phyloP scores from a whole-genome alignment of 1,140 invertebrate genomes.

The Pseudomyrmex concolor region DNA sequence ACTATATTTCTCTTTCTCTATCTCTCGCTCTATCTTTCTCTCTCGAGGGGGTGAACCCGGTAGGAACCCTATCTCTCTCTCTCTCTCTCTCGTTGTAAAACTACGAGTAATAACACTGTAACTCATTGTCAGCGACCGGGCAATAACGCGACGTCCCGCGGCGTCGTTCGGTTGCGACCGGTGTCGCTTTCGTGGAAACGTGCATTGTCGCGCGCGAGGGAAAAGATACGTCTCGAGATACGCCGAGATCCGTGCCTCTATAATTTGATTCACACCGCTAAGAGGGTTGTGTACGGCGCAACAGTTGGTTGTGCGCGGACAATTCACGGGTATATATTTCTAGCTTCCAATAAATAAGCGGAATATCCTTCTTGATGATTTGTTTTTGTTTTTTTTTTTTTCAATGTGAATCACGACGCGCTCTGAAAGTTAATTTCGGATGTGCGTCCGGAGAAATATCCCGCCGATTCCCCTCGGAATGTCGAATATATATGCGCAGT shows the following conservation, averaged over 20 bases:
- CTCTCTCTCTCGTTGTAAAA: slow-evolving; percentile 53
- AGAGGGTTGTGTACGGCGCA: too few relatives aligned
- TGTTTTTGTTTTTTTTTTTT: too few relatives aligned
- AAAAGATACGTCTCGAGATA: slow-evolving; percentile 9
- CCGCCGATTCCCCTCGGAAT: background rate
- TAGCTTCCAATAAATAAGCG: too few relatives aligned
- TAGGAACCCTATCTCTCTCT: slow-evolving; percentile 54
- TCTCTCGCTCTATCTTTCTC: background rate
- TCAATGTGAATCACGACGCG: background rate
- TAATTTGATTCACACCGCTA: background rate
- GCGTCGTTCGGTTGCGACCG: slow-evolving; percentile 42
- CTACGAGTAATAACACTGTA: slow-evolving; percentile 72
- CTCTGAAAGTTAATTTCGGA: background rate
- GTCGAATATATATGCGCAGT: slow-evolving; percentile 22
- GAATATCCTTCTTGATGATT: too few relatives aligned
- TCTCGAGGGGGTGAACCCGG: slow-evolving; percentile 35
- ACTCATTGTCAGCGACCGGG: slow-evolving; percentile 67
- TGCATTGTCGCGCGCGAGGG: slow-evolving; percentile 44
- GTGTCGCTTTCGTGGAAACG: slow-evolving; percentile 63
- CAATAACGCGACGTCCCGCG: slow-evolving; percentile 64
- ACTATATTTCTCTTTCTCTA: background rate
- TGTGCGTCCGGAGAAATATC: too few relatives aligned
- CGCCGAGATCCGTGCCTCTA: slow-evolving; percentile 23
- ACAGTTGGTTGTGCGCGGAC: too few relatives aligned
- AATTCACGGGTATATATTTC: too few relatives aligned